These are phyloP conservation scores for Pogonomyrmex barbatus DNA, from an alignment of 1,140 invertebrate genomes.

Conservation along the genomic window DNA sequence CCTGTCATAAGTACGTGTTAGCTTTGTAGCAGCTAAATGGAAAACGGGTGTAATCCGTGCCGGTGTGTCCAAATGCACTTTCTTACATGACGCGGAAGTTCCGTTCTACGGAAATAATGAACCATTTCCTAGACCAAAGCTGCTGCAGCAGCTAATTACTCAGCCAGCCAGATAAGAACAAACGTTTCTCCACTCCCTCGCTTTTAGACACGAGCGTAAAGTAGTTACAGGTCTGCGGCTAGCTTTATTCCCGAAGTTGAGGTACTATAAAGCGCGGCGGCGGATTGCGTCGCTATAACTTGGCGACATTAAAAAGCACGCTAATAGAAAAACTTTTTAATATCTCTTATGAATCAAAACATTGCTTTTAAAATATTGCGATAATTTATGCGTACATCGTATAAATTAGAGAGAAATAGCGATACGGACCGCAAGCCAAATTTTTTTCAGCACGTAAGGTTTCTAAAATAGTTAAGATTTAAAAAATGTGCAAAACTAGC, in stretches of 20 bases:
- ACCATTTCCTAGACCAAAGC: conserved; percentile 33
- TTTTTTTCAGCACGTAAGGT: too few relatives aligned
- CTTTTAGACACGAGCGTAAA: conserved; percentile 25
- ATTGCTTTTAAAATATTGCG: background rate
- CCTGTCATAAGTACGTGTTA: conserved; percentile 19
- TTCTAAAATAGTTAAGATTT: too few relatives aligned
- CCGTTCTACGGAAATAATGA: conserved; percentile 24
- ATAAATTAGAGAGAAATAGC: too few relatives aligned
- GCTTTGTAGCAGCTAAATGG: conserved; percentile 4
- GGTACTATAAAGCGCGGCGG: background rate
- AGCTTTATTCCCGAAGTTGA: conserved; percentile 24
- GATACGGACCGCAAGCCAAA: too few relatives aligned
- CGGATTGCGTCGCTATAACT: background rate
- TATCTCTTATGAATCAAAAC: background rate
- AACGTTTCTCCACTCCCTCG: conserved; percentile 24
- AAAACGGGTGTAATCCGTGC: conserved; percentile 21
- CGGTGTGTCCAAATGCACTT: background rate
- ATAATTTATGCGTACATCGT: background rate
- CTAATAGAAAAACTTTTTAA: conserved; percentile 13
- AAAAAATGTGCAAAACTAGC: too few relatives aligned
- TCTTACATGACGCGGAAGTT: conserved; percentile 18
- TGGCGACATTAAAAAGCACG: conserved; percentile 15
- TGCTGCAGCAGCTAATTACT: conserved; percentile 28
- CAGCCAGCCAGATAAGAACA: conserved; percentile 25
- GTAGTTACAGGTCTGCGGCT: background rate